These are phyloP conservation scores for Aporophyla lueneburgensis DNA, from an alignment of 2,888 invertebrate genomes.

Conservation along the genomic window DNA sequence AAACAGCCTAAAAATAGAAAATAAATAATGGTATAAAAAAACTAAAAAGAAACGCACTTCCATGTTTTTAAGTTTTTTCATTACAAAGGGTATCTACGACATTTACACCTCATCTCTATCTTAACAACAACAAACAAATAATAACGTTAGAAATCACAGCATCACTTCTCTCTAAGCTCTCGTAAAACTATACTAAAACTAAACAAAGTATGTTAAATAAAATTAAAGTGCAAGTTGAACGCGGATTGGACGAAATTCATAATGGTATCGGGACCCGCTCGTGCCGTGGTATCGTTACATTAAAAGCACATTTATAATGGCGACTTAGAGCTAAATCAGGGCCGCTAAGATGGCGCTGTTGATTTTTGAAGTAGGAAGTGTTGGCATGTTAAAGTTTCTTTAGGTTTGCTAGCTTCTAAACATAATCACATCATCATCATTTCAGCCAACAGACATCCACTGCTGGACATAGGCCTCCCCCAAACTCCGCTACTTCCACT, in stretches of 20 bases:
- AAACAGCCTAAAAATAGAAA: no score
- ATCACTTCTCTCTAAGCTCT: neutral
- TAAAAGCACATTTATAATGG: constrained; percentile 89
- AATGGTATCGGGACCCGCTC: constrained; percentile 81
- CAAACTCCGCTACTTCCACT: no score
- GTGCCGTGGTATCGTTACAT: constrained; percentile 86
- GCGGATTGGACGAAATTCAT: constrained; percentile 80
- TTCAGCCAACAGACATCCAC: no score
- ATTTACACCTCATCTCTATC: neutral
- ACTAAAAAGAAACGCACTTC: no score
- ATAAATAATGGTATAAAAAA: no score
- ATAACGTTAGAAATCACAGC: constrained; percentile 1
- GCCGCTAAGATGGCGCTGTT: constrained; percentile 79
- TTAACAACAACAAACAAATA: neutral
- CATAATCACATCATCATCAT: no score
- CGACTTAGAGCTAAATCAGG: constrained; percentile 84
- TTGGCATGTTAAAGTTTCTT: neutral
- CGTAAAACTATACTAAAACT: constrained; percentile 38
- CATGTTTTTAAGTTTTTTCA: no score
- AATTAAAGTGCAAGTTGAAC: constrained; percentile 70
- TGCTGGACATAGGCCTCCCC: no score
- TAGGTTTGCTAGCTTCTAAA: no score
- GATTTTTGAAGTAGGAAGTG: constrained; percentile 34
- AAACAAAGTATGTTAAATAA: constrained; percentile 63
- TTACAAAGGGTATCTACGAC: no score